These are phyloP conservation scores for Diplosoma virens DNA, from an alignment of 23 tunicate species.

Conservation along the genomic window DNA sequence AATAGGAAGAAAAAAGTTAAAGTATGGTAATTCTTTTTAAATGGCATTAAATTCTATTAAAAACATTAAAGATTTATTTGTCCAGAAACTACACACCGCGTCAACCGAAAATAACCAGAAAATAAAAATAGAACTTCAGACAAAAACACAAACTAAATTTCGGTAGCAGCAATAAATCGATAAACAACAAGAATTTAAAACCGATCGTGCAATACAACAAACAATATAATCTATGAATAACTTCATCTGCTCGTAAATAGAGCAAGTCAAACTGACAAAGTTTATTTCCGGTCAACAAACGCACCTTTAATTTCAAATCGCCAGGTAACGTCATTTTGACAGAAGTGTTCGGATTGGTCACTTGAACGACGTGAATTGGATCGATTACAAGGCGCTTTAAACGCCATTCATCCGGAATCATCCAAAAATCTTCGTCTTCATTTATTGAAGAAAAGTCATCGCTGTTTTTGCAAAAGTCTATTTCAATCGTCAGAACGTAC, in stretches of 20 bases:
- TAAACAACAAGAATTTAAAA: too few species aligned
- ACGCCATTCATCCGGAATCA: constrained; percentile 25
- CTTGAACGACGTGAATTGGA: constrained; percentile 11
- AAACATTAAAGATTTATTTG: too few species aligned
- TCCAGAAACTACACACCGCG: too few species aligned
- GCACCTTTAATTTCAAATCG: constrained; percentile 8
- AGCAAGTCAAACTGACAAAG: neutral
- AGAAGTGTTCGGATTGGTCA: neutral
- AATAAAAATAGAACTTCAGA: too few species aligned
- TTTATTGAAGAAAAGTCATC: neutral
- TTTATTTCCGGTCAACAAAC: neutral
- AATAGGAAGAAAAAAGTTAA: too few species aligned
- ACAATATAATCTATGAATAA: neutral
- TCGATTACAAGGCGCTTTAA: neutral
- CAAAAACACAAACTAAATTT: too few species aligned
- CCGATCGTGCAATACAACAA: too few species aligned
- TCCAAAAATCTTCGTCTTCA: neutral
- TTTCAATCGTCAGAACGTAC: too few species aligned
- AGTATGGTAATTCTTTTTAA: too few species aligned
- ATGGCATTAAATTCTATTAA: too few species aligned
- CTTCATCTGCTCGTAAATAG: neutral
- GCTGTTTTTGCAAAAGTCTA: neutral
- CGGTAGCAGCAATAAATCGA: too few species aligned
- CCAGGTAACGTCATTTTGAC: neutral
- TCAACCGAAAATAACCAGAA: too few species aligned